phyloP scores from a whole-genome alignment of 2,113 vertebrate genomes.

The Spilogale gracilis region DNA sequence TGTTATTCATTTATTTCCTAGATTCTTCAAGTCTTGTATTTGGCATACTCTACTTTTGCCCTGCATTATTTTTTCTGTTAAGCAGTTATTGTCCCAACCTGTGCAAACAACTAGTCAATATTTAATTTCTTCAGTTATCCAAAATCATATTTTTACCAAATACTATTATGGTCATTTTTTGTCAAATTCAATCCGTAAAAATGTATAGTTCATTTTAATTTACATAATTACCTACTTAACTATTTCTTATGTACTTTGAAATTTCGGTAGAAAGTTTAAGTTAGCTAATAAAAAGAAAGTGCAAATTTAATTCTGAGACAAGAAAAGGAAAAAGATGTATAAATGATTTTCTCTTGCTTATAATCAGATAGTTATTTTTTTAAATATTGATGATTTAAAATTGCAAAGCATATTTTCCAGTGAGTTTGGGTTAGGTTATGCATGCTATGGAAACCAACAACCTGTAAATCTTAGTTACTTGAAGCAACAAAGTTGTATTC shows the following conservation, averaged over 20 bases:
- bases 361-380: not conserved
- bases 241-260: not conserved
- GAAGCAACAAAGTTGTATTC: not conserved
- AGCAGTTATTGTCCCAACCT: not conserved
- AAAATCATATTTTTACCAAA: slow-evolving; percentile 18
- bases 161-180: not conserved
- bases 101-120: not conserved
- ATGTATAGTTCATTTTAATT: not conserved
- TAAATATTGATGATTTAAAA: not conserved
- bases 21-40: not conserved
- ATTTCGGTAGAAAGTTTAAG: not conserved
- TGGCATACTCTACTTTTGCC: not conserved
- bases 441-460: not conserved
- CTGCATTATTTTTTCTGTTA: not conserved
- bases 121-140: not conserved
- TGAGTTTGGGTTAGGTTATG: not conserved
- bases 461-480: not conserved
- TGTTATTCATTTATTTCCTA: not conserved
- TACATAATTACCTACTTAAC: not conserved
- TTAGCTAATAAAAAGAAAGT: not conserved
- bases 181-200: not conserved
- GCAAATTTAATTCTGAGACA: not conserved
- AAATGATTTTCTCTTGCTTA: not conserved
- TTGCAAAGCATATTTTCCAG: not conserved
- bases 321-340: not conserved